Base-by-base conservation (phyloP, 2,888 invertebrate species). In the Laothoe populi region DNA sequence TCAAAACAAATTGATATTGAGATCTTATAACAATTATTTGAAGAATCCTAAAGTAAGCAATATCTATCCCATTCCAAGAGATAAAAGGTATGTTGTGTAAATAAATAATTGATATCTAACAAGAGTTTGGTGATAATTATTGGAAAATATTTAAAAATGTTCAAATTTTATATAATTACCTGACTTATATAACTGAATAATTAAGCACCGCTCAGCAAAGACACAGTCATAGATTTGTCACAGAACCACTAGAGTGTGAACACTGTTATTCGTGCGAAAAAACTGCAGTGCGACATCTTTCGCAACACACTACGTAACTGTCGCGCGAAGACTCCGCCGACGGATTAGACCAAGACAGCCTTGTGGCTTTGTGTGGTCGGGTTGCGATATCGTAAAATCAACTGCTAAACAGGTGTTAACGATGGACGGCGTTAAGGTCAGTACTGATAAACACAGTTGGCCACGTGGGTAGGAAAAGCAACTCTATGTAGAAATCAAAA, bases 251-350 rank as follows among this genome's bases (percentile, higher is more conserved):
- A 66, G 67, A 78, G 65, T 73, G 71, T 68, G 64, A 70, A 70
- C 66, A 75, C 76, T 71, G 73, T 75, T 76, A 73, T 66, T 70
- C 70, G 38, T 60, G 42, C 26, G 61, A 60, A 61, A 75, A 72
- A 72, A 64, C 66, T 70, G 61, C 71, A 71, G 65, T 64, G 44
- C 57, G 62, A 65, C 64, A 63, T 64, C 68, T 75, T 72, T 71
- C 67, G 69, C 71, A 77, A 76, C 73, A 72, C 71, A 76, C 74
- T 64, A 72, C 74, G 72, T 78, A 78, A 82, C 82, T 77, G 82
- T 75, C 77, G 65, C 61, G 62, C 61, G 66, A 70, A 77, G 78
- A 76, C 66, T 71, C 63, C 68, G 66, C 72, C 61, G 64, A 57
- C 64, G 63, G 70, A 72, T 74, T 70, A 72, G 66, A 58, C 60